Percentiles rank a stretch among this genome's conserved stretches.
Evolutionary conservation across 2,113 vertebrate species (phyloP).

Genomic region (Pangasianodon hypophthalmus): DNA sequence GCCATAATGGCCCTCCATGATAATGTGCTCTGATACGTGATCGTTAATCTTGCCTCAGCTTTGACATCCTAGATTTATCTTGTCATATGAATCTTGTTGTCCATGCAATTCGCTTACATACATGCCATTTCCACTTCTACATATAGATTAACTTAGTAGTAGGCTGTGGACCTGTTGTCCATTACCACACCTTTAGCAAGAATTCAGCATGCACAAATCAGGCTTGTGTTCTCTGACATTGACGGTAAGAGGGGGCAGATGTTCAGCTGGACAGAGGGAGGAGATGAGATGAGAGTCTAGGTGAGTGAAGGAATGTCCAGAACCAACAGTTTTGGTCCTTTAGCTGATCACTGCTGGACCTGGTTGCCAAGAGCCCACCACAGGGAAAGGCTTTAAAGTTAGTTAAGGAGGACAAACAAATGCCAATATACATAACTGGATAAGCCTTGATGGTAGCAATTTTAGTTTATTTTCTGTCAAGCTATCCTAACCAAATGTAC

Average conservation of each 20-base stretch:
- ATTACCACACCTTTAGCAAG: neutral
- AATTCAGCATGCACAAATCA: slow-evolving; percentile 19
- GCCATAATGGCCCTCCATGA: slow-evolving; percentile 7
- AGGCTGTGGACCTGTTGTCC: slow-evolving; percentile 7
- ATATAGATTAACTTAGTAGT: slow-evolving; percentile 18
- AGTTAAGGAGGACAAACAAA: no score
- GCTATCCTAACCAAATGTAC: neutral
- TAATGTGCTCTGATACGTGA: slow-evolving; percentile 27
- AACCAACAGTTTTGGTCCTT: neutral
- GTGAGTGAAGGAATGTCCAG: slow-evolving; percentile 37
- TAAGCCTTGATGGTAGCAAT: neutral
- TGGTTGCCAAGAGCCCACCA: neutral
- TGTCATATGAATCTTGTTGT: slow-evolving; percentile 21
- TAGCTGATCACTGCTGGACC: neutral
- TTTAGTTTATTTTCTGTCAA: neutral
- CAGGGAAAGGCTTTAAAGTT: neutral
- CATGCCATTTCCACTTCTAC: neutral
- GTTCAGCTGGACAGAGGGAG: slow-evolving; percentile 34
- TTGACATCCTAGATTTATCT: slow-evolving; percentile 35
- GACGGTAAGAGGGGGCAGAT: slow-evolving; percentile 12
- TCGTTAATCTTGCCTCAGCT: slow-evolving; percentile 37
- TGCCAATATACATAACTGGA: neutral
- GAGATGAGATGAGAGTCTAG: slow-evolving; percentile 61
- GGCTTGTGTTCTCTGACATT: slow-evolving; percentile 23
- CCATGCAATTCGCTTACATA: neutral